Evolutionary conservation across 2,113 vertebrate species (phyloP), one percentile per base, ranked within the genome.

Genomic region (Xiphorhynchus elegans): DNA sequence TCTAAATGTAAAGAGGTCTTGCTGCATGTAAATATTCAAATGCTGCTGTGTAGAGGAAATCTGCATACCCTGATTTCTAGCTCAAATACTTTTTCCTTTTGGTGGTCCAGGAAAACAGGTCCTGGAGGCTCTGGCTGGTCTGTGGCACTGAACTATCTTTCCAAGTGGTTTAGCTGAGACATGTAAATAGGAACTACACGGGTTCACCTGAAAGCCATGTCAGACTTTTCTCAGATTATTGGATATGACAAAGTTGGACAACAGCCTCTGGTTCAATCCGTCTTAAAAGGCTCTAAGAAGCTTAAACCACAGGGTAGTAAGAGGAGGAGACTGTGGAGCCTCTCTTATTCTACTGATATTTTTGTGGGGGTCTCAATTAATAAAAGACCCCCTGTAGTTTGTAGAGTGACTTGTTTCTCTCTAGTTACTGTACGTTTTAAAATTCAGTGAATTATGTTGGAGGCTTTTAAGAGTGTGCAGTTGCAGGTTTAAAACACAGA

Each of bases 171-270:
- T 86, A 90, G 77, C 59, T 44, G 80, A 68, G 79, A 28, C 44
- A 17, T 66, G 75, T 74, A 90, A 96, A 72, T 91, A 90, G 90
- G 77, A 97, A 47, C 95, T 89, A 74, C 73, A 72, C 0, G 96
- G 93, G 96, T 97, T 97, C 95, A 97, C 93, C 95, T 95, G 94
- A 97, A 97, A 97, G 97, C 93, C 95, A 74, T 60, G 77, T 96
- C 95, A 95, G 67, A 58, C 66, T 95, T 96, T 55, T 40, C 74
- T 72, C 50, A 89, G 74, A 70, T 96, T 94, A 96, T 94, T 95
- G 72, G 62, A 94, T 86, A 91, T 97, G 96, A 97, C 96, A 96
- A 96, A 96, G 94, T 97, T 96, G 94, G 96, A 89, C 93, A 96
- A 95, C 96, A 95, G 80, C 94, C 94, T 93, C 83, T 94, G 76